Conservation (phyloP, 2,113 vertebrate species). For the Chauna torquata region DNA sequence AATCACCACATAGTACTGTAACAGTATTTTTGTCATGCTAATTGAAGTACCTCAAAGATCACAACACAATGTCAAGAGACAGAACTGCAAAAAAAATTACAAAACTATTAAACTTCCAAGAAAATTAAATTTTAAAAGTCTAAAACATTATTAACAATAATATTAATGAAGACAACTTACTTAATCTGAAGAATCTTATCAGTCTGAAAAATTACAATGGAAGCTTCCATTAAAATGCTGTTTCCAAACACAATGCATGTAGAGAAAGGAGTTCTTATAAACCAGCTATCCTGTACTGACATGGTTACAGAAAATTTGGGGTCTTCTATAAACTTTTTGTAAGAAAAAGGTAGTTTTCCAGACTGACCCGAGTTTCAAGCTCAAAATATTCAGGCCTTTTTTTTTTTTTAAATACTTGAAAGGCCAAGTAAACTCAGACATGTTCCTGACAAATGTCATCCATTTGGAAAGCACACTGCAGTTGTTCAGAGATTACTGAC, state of each 20-base stretch:
- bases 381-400: constrained; percentile 28
- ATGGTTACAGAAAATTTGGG: not conserved
- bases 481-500: constrained; percentile 51
- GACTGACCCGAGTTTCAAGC: constrained; percentile 23
- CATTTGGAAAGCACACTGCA: constrained; percentile 29
- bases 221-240: not conserved
- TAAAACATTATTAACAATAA: not conserved
- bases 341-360: constrained; percentile 34
- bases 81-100: not conserved
- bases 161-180: not conserved
- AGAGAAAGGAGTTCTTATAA: not conserved
- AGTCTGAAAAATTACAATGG: not conserved
- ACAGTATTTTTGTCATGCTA: not conserved
- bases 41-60: not conserved
- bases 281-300: not conserved
- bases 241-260: not conserved
- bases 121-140: not conserved
- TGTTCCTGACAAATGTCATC: constrained; percentile 39
- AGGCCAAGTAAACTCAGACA: constrained; percentile 45
- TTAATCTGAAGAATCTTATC: not conserved
- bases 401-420: not conserved
- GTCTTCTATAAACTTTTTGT: not conserved
- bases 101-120: not conserved
- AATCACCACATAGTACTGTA: not conserved
- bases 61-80: not conserved